phyloP scores from a whole-genome alignment of 1,140 invertebrate genomes.

The Galendromus occidentalis region DNA sequence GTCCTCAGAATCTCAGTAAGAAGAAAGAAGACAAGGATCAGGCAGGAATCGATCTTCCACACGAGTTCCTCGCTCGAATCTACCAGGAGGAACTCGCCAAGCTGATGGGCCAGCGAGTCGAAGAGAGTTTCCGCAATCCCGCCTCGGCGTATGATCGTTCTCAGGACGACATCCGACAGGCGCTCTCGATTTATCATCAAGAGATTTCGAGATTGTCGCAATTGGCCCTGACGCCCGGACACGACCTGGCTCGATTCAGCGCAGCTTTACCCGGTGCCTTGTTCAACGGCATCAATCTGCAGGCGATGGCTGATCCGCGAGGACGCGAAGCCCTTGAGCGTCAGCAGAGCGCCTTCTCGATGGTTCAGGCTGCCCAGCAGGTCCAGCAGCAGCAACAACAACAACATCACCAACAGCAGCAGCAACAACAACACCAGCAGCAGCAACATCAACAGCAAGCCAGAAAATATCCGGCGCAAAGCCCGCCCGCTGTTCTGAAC shows the following conservation, averaged over 20 bases:
- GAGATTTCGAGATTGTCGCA: conserved; percentile 58
- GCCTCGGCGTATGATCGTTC: conserved; percentile 36
- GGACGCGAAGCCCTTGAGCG: conserved; percentile 9
- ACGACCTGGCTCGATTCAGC: conserved; percentile 15
- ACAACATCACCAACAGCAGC: conserved; percentile 9
- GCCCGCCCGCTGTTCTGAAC: conserved; percentile 13
- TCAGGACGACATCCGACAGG: conserved; percentile 65
- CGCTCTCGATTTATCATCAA: conserved; percentile 70
- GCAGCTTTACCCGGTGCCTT: conserved; percentile 13
- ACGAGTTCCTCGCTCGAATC: conserved; percentile 87
- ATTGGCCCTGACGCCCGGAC: conserved; percentile 11
- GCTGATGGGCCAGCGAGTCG: conserved; percentile 43
- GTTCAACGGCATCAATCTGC: conserved; percentile 7
- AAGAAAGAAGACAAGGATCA: conserved; percentile 28
- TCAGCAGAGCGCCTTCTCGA: conserved; percentile 8
- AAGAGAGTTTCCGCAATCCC: conserved; percentile 19
- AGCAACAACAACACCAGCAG: conserved; percentile 15
- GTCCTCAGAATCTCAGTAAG: conserved; percentile 44
- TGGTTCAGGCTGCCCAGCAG: conserved; percentile 1
- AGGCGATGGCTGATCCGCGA: conserved; percentile 6
- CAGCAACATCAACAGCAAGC: not conserved
- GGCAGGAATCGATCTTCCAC: conserved; percentile 81
- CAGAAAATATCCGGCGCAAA: conserved; percentile 15
- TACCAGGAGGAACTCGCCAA: conserved; percentile 90
- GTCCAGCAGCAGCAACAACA: conserved; percentile 10